Conservation (phyloP, 2,888 invertebrate genomes). For the Ypsolopha scabrella region DNA sequence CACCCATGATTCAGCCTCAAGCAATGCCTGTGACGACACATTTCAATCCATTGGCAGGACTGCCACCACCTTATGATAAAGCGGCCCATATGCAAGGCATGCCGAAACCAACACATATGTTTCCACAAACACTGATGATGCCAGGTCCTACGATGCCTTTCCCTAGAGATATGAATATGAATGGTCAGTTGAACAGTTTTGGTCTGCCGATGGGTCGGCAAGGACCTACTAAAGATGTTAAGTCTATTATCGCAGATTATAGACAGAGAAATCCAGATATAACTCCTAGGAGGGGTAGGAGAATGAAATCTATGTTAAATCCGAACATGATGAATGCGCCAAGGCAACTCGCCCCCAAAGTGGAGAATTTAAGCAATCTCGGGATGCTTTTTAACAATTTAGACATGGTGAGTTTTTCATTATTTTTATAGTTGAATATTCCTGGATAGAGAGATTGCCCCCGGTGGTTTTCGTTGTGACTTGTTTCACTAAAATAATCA, state of each 20-base stretch:
- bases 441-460: too few species aligned
- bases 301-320: slow-evolving; percentile 69
- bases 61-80: slow-evolving; percentile 60
- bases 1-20: slow-evolving; percentile 42
- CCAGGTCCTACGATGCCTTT: slow-evolving; percentile 46
- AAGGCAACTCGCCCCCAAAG: slow-evolving; percentile 52
- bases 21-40: slow-evolving; percentile 49
- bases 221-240: slow-evolving; percentile 84
- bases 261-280: slow-evolving; percentile 81
- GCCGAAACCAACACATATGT: slow-evolving; percentile 43
- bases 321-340: slow-evolving; percentile 57
- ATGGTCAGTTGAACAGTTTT: slow-evolving; percentile 67
- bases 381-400: slow-evolving; percentile 62
- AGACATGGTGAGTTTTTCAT: slow-evolving; percentile 51
- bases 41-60: slow-evolving; percentile 49
- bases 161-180: slow-evolving; percentile 59
- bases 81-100: slow-evolving; percentile 51
- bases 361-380: slow-evolving; percentile 37
- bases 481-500: too few species aligned
- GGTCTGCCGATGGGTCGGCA: slow-evolving; percentile 74
- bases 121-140: slow-evolving; percentile 52
- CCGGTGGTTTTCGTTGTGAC: too few species aligned
- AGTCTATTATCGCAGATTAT: slow-evolving; percentile 85
- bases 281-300: slow-evolving; percentile 75
- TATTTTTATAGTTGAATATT: too few species aligned